Conservation (phyloP, 2,113 vertebrate genomes). For the Aplodontia rufa region DNA sequence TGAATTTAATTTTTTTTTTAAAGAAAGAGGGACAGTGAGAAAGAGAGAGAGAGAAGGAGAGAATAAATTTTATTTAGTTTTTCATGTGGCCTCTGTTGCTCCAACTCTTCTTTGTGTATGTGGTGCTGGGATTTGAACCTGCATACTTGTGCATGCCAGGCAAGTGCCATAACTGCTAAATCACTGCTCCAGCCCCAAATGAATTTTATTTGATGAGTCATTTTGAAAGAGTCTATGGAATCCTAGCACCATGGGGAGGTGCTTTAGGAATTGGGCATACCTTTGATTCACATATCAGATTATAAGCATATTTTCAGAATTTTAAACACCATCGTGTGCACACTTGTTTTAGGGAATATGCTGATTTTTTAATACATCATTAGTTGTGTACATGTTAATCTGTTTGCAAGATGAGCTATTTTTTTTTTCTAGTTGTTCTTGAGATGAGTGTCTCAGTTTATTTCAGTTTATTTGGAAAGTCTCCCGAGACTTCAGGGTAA, state of each 20-base stretch:
- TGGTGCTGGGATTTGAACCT: too few relatives aligned
- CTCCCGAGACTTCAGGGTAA: background rate
- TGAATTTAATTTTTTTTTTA: too few relatives aligned
- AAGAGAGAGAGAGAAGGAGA: too few relatives aligned
- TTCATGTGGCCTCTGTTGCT: too few relatives aligned
- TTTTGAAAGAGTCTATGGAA: background rate
- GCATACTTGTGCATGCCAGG: too few relatives aligned
- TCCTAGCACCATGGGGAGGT: background rate
- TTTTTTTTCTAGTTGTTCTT: conserved; percentile 5
- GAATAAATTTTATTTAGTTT: too few relatives aligned
- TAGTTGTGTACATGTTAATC: conserved; percentile 17
- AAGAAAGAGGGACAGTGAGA: too few relatives aligned
- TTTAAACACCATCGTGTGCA: background rate
- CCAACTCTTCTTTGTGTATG: too few relatives aligned
- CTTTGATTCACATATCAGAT: background rate
- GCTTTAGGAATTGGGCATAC: background rate
- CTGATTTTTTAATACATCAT: background rate
- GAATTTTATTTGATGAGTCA: background rate
- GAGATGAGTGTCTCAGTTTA: background rate
- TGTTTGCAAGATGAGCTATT: background rate
- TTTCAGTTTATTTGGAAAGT: conserved; percentile 32
- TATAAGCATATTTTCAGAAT: background rate
- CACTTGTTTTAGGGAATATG: background rate
- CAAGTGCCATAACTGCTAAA: too few relatives aligned
- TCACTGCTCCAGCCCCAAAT: too few relatives aligned